Base-by-base conservation (phyloP, 2,888 invertebrate genomes). In the Hirtodrosophila trivittata region DNA sequence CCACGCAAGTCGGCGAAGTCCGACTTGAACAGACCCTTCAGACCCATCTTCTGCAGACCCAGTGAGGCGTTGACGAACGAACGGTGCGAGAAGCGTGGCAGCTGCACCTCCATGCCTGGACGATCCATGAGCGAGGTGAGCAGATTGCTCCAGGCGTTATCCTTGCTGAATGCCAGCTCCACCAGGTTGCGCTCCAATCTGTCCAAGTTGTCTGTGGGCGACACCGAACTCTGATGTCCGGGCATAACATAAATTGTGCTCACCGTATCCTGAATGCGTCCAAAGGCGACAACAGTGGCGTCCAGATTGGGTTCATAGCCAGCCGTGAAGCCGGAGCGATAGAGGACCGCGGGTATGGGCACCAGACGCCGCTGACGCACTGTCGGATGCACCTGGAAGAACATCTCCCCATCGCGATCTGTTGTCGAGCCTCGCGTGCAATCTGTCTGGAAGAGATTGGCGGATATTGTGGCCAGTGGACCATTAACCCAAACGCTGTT, bases 281-380 rank as follows among this genome's bases (percentile, higher is more conserved):
- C 96, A 46, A 97, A 91, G 6, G 96, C 94, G 3, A 95, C 94
- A 0, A 95, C 95, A 0, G 97, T 97, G 0, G 96, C 96, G 85
- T 97, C 97, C 28, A 97, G 90, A 28, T 93, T 93, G 0, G 96
- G 95, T 76, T 97, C 97, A 87, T 97, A 97, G 7, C 97, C 96
- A 1, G 96, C 97, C 16, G 95, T 91, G 75, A 97, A 96, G 6
- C 94, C 95, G 4, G 92, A 92, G 71, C 94, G 93, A 91, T 94
- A 96, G 0, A 96, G 94, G 0, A 94, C 95, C 0, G 97, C 96
- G 0, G 97, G 97, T 2, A 97, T 94, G 0, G 96, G 96, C 0
- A 97, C 94, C 3, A 97, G 91, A 42, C 96, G 93, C 25, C 95
- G 92, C 88, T 96, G 95, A 16, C 96, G 93, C 1, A 95, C 94